Evolutionary conservation across 1,140 invertebrate genomes (phyloP).

Genomic region (Calephelis virginiensis): DNA sequence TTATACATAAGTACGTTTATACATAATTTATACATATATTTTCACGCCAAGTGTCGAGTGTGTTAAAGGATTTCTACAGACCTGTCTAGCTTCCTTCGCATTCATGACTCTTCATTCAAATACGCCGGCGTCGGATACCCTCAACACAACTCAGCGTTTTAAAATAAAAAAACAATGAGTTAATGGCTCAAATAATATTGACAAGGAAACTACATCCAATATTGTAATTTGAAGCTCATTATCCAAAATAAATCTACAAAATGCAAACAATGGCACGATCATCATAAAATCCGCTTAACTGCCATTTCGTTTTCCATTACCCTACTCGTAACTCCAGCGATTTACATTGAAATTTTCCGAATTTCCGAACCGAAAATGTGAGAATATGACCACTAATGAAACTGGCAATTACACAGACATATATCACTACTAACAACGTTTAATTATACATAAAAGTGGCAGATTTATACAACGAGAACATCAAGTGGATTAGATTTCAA

Average conservation of each 20-base stretch:
- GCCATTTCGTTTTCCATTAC: conserved; percentile 25
- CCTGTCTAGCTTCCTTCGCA: no score
- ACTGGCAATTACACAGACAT: conserved; percentile 47
- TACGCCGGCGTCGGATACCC: no score
- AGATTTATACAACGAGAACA: not conserved
- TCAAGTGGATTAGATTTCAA: conserved; percentile 6
- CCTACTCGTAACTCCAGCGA: conserved; percentile 12
- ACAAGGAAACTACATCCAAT: conserved; percentile 11
- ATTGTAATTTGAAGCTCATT: conserved; percentile 8
- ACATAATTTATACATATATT: no score
- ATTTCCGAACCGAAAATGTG: conserved; percentile 43
- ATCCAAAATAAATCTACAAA: conserved; percentile 11
- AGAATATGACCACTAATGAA: conserved; percentile 50
- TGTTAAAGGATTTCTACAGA: no score
- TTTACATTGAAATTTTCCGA: conserved; percentile 32
- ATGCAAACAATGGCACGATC: conserved; percentile 19
- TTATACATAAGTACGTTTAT: no score
- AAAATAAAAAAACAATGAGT: not conserved
- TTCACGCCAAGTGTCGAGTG: no score
- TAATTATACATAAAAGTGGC: conserved; percentile 39
- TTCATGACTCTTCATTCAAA: no score
- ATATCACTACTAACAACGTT: conserved; percentile 41
- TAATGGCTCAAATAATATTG: conserved; percentile 2
- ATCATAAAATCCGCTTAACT: conserved; percentile 28
- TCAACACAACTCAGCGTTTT: no score